Base-by-base conservation (phyloP, 2,888 invertebrate species). In the Hirtodrosophila duncani region DNA sequence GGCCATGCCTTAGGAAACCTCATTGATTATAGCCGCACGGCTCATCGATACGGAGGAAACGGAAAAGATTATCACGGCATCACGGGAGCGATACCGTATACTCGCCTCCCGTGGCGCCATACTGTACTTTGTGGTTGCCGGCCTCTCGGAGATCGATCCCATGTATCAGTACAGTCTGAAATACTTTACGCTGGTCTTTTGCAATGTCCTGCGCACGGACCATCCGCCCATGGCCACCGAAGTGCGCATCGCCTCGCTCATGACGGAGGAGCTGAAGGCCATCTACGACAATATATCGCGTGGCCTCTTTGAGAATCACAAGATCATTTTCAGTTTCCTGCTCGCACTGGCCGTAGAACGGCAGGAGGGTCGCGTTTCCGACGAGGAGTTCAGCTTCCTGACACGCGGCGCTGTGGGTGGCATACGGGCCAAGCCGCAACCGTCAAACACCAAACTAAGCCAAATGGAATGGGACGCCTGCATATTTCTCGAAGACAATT, bases 101-200 rank as follows among this genome's bases (percentile, higher is more conserved):
- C 93, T 97, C 4, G 96, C 97, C 0, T 93, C 92, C 0, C 91
- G 96, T 60, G 97, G 97, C 0, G 95, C 97, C 0, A 92, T 95
- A 10, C 88, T 98, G 3, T 98, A 95, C 86, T 97, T 97, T 85
- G 95, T 96, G 0, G 94, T 97, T 1, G 93, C 95, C 0, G 92
- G 93, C 82, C 88, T 98, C 10, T 93, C 95, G 0, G 94, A 95
- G 74, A 94, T 98, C 49, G 97, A 98, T 86, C 95, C 96, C 0
- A 97, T 97, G 97, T 98, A 98, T 86, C 97, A 98, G 87, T 97
- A 94, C 87, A 97, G 96, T 0, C 88, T 97, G 23, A 95, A 94
- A 74, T 97, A 96, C 88, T 97, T 97, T 83, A 94, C 91, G 0
- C 80, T 85, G 51, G 91, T 97, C 1, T 94, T 97, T 80, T 93